A percentile compares a stretch with the other conserved stretches of the same genome.
Conservation (phyloP, 2,888 invertebrate species). For the Papilio demoleus region DNA sequence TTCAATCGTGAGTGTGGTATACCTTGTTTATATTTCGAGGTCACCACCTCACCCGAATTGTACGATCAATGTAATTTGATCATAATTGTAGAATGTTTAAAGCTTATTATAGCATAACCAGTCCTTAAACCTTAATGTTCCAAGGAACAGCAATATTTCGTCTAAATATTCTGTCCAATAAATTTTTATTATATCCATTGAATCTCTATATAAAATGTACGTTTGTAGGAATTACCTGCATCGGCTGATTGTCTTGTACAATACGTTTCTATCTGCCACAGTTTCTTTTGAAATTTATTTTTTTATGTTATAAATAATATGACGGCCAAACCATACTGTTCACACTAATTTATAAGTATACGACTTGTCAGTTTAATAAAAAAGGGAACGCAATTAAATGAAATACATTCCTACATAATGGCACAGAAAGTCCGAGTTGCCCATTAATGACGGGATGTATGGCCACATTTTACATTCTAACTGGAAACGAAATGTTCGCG, state of each 20-base stretch:
- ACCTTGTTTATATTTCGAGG: constrained; percentile 1
- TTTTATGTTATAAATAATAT: neutral
- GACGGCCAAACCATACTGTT: no score
- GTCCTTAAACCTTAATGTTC: constrained; percentile 22
- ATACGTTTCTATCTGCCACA: constrained; percentile 16
- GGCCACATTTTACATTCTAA: no score
- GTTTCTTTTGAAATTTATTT: neutral
- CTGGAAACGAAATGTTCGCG: no score
- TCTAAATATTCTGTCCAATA: constrained; percentile 43
- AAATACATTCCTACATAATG: no score
- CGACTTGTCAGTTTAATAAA: no score
- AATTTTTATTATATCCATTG: constrained; percentile 42
- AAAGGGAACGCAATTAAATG: no score
- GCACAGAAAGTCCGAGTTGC: no score
- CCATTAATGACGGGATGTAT: no score
- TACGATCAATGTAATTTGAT: constrained; percentile 11
- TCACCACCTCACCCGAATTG: constrained; percentile 8
- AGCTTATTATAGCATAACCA: constrained; percentile 23
- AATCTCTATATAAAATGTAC: constrained; percentile 45
- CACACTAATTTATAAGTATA: no score
- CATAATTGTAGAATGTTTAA: constrained; percentile 9
- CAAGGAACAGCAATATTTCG: constrained; percentile 29
- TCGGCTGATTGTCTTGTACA: constrained; percentile 26
- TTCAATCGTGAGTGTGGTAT: no score
- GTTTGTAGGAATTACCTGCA: constrained; percentile 28